Evolutionary conservation across 2,797 vertebrate genomes (phyloP).

Genomic region (Acrossocheilus fasciatus): DNA sequence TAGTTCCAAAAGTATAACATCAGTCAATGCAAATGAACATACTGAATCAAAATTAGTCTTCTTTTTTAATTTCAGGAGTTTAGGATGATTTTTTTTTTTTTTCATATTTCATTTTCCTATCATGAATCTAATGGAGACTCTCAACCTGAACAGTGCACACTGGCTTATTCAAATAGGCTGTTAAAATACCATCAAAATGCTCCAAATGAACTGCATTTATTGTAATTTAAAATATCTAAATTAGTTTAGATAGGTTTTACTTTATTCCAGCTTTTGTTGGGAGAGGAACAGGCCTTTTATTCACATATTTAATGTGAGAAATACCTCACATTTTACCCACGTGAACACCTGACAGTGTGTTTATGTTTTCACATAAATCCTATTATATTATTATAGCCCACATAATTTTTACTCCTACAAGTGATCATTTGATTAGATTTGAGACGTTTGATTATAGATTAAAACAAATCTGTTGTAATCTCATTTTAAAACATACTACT

Average conservation of each 20-base stretch:
- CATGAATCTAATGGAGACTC: neutral
- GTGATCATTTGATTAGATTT: neutral
- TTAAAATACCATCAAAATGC: neutral
- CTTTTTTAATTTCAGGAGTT: neutral
- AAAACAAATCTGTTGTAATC: neutral
- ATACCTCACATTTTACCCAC: slow-evolving; percentile 42
- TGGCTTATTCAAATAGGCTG: neutral
- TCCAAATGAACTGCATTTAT: neutral
- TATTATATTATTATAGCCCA: neutral
- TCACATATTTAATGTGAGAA: neutral
- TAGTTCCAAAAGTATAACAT: neutral
- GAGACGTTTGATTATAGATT: neutral
- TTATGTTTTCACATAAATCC: neutral
- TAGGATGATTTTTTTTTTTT: neutral
- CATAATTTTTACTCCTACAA: neutral
- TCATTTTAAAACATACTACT: slow-evolving; percentile 8
- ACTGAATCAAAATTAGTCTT: neutral
- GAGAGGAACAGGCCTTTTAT: neutral
- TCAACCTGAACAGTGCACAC: neutral
- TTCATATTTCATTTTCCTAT: neutral
- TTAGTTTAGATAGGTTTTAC: neutral
- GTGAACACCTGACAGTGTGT: neutral
- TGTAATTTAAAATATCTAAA: neutral
- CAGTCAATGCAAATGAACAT: neutral
- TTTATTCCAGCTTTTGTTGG: neutral